Evolutionary conservation across 1,140 invertebrate species (phyloP), one percentile per base, ranked within the genome.

Genomic region (Whitmania pigra): DNA sequence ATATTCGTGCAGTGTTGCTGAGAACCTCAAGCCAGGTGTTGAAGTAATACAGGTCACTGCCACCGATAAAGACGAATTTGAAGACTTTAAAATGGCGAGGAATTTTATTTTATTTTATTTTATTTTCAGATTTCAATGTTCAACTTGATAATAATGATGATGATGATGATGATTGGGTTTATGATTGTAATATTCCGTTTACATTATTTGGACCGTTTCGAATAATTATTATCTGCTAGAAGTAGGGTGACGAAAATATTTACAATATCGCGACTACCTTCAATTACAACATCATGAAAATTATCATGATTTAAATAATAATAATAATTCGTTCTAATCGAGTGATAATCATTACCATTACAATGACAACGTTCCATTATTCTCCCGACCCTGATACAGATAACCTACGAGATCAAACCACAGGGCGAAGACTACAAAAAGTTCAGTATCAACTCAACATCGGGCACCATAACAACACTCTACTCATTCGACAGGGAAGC

Each of bases 31-130:
- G 18, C 40, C 93, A 75, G 92, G 92, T 27, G 94, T 91, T 71
- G 92, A 92, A 85, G 93, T 95, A 72, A 94, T 92, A 31, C 91
- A 94, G 85, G 92, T 95, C 76, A 93, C 94, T 82, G 93, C 93
- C 27, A 93, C 94, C 69, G 93, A 96, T 83, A 94, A 93, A 81
- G 93, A 95, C 83, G 92, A 92, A 7, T 67, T 49, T 29, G 29
- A 53, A 25, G 49, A 55, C 18, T 74, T 70, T 53, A 73, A 75
- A 25, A 25, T 27, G 27, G 71, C 71, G 22, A 40, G 53, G 7
- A 25, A 13, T 15, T 53, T 53, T 53, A 15, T 22, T 68, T 22
- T 68, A 31, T 31, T 68, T 31, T 31, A 22, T 29, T 36, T 25
- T 27, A 29, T 68, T 36, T 31, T n/a, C 11, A 6, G 6, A 57